Evolutionary conservation across 2,888 invertebrate species (phyloP).

Genomic region (Galerucella calmariensis): DNA sequence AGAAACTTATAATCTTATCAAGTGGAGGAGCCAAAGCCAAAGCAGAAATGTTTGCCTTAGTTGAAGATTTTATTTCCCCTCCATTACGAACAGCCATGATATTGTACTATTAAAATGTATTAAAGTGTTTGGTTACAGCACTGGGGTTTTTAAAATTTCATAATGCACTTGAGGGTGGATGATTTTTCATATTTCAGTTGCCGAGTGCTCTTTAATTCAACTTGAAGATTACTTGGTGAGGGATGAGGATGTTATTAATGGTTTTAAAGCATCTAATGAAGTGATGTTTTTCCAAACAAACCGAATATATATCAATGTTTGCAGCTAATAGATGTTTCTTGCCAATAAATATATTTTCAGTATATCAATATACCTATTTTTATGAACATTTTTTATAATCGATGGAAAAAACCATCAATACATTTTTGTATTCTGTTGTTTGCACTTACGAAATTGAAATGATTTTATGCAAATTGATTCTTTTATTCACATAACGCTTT

Average conservation of each 20-base stretch:
- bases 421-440: not conserved
- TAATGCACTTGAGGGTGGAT: conserved; percentile 33
- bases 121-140: conserved; percentile 51
- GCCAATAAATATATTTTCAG: too few species aligned
- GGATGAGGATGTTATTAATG: conserved; percentile 15
- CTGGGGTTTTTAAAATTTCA: conserved; percentile 48
- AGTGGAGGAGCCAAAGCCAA: too few species aligned
- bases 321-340: not conserved
- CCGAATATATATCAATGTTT: not conserved
- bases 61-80: not conserved
- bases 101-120: conserved; percentile 41
- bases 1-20: too few species aligned
- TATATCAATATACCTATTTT: too few species aligned
- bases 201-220: conserved; percentile 28
- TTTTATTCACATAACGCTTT: not conserved
- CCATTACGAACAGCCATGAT: too few species aligned
- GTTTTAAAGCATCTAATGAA: conserved; percentile 23
- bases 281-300: conserved; percentile 5
- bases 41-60: too few species aligned
- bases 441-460: not conserved
- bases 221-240: conserved; percentile 10
- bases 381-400: too few species aligned
- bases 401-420: not conserved
- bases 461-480: not conserved
- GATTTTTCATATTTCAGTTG: conserved; percentile 33